Evolutionary conservation across 2,113 vertebrate species (phyloP).

Genomic region (Phoxinus phoxinus): DNA sequence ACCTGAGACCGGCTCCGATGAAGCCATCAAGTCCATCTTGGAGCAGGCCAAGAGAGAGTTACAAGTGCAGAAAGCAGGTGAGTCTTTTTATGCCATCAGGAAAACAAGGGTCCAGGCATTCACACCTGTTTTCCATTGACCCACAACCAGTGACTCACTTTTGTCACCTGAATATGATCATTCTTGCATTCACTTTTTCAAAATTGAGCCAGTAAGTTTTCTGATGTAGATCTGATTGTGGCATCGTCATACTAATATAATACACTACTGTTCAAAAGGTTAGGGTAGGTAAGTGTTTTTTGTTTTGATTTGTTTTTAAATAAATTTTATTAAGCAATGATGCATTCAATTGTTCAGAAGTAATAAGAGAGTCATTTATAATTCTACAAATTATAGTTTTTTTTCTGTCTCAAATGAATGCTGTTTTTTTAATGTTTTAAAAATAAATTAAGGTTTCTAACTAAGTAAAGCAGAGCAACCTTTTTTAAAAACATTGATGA

Average conservation of each 20-base stretch:
- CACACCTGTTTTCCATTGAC: neutral
- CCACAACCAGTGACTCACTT: neutral
- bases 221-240: neutral
- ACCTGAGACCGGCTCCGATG: slow-evolving; percentile 85
- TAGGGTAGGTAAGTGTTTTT: neutral
- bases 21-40: slow-evolving; percentile 90
- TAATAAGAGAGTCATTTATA: neutral
- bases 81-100: neutral
- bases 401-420: neutral
- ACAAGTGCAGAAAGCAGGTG: slow-evolving; percentile 89
- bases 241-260: neutral
- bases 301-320: neutral
- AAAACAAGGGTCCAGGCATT: neutral
- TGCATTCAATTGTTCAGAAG: slow-evolving; percentile 6
- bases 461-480: neutral
- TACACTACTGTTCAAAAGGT: slow-evolving; percentile 4
- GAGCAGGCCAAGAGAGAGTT: slow-evolving; percentile 90
- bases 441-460: neutral
- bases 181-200: neutral
- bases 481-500: neutral
- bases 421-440: neutral
- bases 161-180: neutral
- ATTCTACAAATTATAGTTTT: too few relatives aligned
- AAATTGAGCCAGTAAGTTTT: neutral
- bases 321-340: neutral